phyloP scores from a whole-genome alignment of 2,888 invertebrate genomes.

The Sisyra nigra region DNA sequence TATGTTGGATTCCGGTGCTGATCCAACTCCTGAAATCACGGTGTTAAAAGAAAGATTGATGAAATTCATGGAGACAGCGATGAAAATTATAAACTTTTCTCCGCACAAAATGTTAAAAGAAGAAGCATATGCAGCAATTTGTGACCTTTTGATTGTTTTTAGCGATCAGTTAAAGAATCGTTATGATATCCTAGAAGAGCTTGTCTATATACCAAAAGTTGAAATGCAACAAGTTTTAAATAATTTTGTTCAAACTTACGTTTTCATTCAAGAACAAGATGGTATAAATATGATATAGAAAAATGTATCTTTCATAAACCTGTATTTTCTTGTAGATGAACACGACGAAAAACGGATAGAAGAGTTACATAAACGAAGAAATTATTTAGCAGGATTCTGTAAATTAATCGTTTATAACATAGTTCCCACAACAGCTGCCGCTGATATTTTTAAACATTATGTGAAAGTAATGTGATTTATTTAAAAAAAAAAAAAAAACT shows the following conservation, averaged over 20 bases:
- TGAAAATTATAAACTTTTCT: constrained; percentile 48
- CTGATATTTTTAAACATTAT: constrained; percentile 94
- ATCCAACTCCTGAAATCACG: constrained; percentile 37
- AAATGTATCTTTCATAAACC: background rate
- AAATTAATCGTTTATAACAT: constrained; percentile 97
- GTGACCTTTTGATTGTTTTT: constrained; percentile 88
- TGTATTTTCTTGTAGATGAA: constrained; percentile 39
- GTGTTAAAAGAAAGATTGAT: constrained; percentile 53
- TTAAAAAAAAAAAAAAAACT: background rate
- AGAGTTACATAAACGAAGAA: constrained; percentile 88
- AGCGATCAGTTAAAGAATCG: constrained; percentile 55
- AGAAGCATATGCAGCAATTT: constrained; percentile 87
- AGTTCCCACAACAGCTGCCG: constrained; percentile 79
- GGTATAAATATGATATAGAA: constrained; percentile 30
- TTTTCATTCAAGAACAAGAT: constrained; percentile 85
- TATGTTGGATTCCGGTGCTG: constrained; percentile 40
- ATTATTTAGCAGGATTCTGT: constrained; percentile 92
- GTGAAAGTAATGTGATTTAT: constrained; percentile 50
- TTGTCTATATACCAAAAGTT: constrained; percentile 69
- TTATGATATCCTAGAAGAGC: constrained; percentile 29
- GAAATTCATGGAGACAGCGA: constrained; percentile 58
- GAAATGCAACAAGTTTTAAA: constrained; percentile 69
- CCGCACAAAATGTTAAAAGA: constrained; percentile 54
- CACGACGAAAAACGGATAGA: constrained; percentile 95
- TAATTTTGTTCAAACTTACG: constrained; percentile 82